Evolutionary conservation across 2,113 vertebrate species (phyloP).

Genomic region (Chaenogobius annularis): DNA sequence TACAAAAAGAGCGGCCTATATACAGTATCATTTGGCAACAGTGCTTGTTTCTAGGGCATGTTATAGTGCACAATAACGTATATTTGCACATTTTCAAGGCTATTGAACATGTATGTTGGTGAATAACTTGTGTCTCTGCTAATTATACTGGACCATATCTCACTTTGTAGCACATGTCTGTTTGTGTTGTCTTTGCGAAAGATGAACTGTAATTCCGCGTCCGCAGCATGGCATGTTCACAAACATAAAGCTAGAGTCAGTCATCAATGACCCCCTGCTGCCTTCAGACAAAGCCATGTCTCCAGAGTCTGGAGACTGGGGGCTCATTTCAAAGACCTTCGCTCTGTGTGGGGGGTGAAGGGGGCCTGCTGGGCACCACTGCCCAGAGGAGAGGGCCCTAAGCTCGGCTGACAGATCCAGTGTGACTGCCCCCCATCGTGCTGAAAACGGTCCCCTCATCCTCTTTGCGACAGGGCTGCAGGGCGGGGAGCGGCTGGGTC

Average conservation of each 20-base stretch:
- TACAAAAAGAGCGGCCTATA: too few species aligned
- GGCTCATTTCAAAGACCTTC: slow-evolving; percentile 69
- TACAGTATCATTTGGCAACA: too few species aligned
- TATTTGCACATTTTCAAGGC: too few species aligned
- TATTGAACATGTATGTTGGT: background rate
- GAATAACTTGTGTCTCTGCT: background rate
- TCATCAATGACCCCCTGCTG: slow-evolving; percentile 61
- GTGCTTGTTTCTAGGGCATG: too few species aligned
- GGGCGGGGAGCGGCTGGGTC: slow-evolving; percentile 64
- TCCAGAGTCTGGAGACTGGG: slow-evolving; percentile 58
- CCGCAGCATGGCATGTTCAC: slow-evolving; percentile 59
- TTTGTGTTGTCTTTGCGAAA: slow-evolving; percentile 36
- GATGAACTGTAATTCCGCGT: slow-evolving; percentile 52
- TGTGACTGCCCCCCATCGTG: slow-evolving; percentile 70
- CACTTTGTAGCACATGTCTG: slow-evolving; percentile 52
- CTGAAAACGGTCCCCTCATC: slow-evolving; percentile 52
- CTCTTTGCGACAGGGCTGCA: slow-evolving; percentile 44
- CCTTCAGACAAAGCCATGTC: slow-evolving; percentile 60
- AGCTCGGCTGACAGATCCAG: slow-evolving; percentile 69
- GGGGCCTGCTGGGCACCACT: slow-evolving; percentile 65
- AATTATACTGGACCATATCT: slow-evolving; percentile 25
- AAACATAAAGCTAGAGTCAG: slow-evolving; percentile 72
- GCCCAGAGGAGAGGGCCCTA: slow-evolving; percentile 67
- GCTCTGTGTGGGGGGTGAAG: slow-evolving; percentile 43
- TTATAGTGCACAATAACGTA: too few species aligned